Percentiles rank a stretch among this genome's conserved stretches.
These are phyloP conservation scores for Biston stratarius DNA, from an alignment of 2,888 invertebrate species.

Conservation along the genomic window DNA sequence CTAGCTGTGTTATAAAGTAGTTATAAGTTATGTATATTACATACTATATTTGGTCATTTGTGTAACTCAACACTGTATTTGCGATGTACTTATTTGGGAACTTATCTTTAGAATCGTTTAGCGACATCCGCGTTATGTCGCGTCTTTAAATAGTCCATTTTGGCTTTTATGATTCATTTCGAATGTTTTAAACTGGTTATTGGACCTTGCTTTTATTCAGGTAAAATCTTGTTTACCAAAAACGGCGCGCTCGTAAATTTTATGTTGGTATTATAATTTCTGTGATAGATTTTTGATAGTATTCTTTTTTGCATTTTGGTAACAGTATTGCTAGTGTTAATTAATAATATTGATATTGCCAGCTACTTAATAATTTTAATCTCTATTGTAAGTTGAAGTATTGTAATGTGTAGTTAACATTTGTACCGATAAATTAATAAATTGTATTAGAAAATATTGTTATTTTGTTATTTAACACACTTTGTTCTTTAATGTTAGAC, in stretches of 20 bases:
- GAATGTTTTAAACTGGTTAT: conserved; percentile 56
- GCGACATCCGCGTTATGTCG: conserved; percentile 35
- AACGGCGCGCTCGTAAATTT: conserved; percentile 44
- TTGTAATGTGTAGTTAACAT: conserved; percentile 63
- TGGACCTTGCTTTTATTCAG: conserved; percentile 60
- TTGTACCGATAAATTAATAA: conserved; percentile 65
- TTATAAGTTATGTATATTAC: background rate
- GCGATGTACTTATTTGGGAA: conserved; percentile 48
- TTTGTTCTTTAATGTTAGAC: conserved; percentile 42
- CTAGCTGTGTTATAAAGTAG: background rate
- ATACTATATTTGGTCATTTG: conserved; percentile 27
- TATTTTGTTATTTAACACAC: conserved; percentile 72
- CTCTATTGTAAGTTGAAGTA: conserved; percentile 56
- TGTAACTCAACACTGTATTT: conserved; percentile 34
- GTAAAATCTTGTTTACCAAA: conserved; percentile 61
- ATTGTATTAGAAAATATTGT: conserved; percentile 61
- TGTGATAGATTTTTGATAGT: conserved; percentile 69
- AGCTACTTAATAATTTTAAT: conserved; percentile 62
- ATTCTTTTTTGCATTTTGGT: conserved; percentile 55
- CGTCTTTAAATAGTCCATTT: conserved; percentile 39
- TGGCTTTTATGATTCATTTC: conserved; percentile 48
- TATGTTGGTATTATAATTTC: conserved; percentile 59
- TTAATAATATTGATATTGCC: conserved; percentile 60
- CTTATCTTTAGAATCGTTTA: conserved; percentile 47
- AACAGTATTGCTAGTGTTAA: conserved; percentile 68